Evolutionary conservation across 2,113 vertebrate genomes (phyloP), one percentile per base, ranked within the genome.

Genomic region (Ibidorhyncha struthersii): DNA sequence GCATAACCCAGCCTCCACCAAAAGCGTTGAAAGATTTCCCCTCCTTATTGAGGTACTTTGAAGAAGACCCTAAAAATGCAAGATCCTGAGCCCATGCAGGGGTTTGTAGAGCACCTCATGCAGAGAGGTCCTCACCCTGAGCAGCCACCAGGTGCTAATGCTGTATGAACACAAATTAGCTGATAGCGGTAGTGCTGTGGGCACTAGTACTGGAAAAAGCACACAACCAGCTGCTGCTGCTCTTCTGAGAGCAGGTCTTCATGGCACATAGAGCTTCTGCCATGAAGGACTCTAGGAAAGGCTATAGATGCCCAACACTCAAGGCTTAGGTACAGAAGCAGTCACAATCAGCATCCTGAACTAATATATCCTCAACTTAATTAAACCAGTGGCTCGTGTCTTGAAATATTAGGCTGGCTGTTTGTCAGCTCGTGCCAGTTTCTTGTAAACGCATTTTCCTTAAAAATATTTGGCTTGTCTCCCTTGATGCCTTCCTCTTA

Each of bases 391-490:
- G 8, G 65, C 59, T 23, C 4, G 23, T 1, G 34, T 55, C 40
- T 50, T 52, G 11, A 25, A 82, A 49, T 6, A 11, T 30, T 29
- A 56, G 34, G 34, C 38, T 63, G 27, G 61, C 34, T 22, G 26
- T 34, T 78, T 45, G 9, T 52, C 17, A 5, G 25, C 78, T 77
- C n/a, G 9, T 1, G 0, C 10, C 9, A 9, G 38, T 43, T 76
- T 56, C 34, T 23, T 58, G 12, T 23, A 32, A 83, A 20, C 66
- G 30, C 9, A 59, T 76, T 90, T 59, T 59, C 26, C 72, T 76
- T 80, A 56, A 50, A 69, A 77, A 63, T 43, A 69, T 2, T 0
- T 0, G 38, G 11, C 22, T 73, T 1, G 0, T 30, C 30, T 69
- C 34, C 53, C 43, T 41, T 6, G 0, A 19, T 69, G 18, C 55